Conservation (phyloP, 2,113 vertebrate genomes). For the Heterochromis multidens region DNA sequence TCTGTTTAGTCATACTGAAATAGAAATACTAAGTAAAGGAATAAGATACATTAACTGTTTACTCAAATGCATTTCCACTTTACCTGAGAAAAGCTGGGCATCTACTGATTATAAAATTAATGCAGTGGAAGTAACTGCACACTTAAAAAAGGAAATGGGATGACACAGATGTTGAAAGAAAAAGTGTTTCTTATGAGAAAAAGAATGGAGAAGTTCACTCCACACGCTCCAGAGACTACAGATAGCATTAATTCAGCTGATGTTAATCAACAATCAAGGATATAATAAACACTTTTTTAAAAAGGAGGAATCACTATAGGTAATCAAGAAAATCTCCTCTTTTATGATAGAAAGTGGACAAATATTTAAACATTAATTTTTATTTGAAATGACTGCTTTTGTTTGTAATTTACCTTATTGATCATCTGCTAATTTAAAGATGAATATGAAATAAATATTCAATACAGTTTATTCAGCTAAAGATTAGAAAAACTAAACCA, state of each 20-base stretch:
- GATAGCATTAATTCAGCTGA: background rate
- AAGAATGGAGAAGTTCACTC: too few relatives aligned
- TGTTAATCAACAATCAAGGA: background rate
- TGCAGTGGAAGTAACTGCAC: conserved; percentile 20
- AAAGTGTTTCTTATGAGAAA: background rate
- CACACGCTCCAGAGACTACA: background rate
- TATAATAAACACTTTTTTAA: background rate
- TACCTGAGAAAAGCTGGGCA: background rate
- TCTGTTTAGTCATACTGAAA: background rate
- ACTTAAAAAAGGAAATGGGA: background rate
- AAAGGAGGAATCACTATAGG: background rate
- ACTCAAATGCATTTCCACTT: background rate
- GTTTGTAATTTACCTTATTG: background rate
- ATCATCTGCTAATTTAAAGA: background rate
- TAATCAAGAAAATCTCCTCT: background rate
- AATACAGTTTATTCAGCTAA: background rate
- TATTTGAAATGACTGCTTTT: background rate
- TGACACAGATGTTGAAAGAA: background rate
- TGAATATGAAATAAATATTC: background rate
- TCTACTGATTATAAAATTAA: conserved; percentile 10
- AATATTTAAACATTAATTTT: background rate
- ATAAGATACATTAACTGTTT: background rate
- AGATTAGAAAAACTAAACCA: background rate
- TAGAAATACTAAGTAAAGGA: background rate
- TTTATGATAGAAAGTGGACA: background rate